These are phyloP conservation scores for Papilio polyxenes DNA, from an alignment of 1,140 invertebrate genomes.

Conservation along the genomic window DNA sequence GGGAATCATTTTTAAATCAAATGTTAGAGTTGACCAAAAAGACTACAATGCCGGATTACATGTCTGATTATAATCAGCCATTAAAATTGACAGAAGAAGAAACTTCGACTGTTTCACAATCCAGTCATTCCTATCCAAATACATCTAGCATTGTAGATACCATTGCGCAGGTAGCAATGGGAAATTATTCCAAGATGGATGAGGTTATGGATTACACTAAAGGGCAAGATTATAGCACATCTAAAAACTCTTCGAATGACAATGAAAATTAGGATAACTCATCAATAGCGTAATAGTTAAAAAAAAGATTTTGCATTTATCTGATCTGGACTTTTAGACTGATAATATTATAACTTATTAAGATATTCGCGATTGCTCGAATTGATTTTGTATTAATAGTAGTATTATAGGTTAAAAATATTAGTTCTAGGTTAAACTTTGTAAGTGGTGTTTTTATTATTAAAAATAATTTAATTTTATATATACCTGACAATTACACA, in stretches of 20 bases:
- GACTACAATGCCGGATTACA: conserved; percentile 77
- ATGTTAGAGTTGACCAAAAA: conserved; percentile 80
- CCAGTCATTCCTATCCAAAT: conserved; percentile 70
- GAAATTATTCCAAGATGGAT: conserved; percentile 71
- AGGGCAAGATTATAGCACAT: conserved; percentile 67
- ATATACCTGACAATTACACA: too few relatives aligned
- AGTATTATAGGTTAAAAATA: not conserved
- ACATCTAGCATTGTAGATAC: conserved; percentile 73
- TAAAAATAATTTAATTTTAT: too few relatives aligned
- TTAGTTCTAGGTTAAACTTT: not conserved
- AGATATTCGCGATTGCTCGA: not conserved
- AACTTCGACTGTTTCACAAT: conserved; percentile 57
- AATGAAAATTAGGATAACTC: conserved; percentile 56
- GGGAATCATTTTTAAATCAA: conserved; percentile 78
- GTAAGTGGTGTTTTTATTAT: not conserved
- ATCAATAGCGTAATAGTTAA: not conserved
- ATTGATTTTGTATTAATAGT: not conserved
- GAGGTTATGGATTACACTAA: conserved; percentile 70
- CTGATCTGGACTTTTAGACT: not conserved
- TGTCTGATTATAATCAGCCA: conserved; percentile 69
- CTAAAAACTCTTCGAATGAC: conserved; percentile 58
- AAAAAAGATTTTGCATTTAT: conserved; percentile 14
- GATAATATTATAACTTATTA: conserved; percentile 1
- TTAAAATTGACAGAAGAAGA: conserved; percentile 76
- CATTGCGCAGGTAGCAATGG: conserved; percentile 73